Evolutionary conservation across 2,888 invertebrate genomes (phyloP).

Genomic region (Lobophora halterata): DNA sequence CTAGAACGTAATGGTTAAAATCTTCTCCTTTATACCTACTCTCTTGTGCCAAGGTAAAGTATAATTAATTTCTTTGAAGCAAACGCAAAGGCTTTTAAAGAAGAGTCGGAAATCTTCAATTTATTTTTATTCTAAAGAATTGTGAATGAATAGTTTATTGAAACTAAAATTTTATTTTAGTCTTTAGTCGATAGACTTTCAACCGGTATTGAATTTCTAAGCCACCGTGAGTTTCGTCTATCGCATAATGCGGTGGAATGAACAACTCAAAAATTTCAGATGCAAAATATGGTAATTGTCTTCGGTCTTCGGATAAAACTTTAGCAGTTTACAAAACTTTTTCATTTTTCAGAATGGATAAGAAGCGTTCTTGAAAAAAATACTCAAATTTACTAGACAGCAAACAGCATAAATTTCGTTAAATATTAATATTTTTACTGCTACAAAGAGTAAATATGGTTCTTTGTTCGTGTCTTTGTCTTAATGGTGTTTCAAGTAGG

Average conservation of each 20-base stretch:
- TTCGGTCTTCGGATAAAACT: constrained; percentile 3
- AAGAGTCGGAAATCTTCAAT: constrained; percentile 28
- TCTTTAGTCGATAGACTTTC: too few relatives aligned
- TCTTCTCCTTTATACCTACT: constrained; percentile 26
- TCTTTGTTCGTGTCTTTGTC: too few relatives aligned
- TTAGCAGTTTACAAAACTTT: constrained; percentile 1
- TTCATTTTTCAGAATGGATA: neutral
- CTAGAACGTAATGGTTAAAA: constrained; percentile 30
- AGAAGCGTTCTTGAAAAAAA: too few relatives aligned
- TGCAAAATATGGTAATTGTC: constrained; percentile 7
- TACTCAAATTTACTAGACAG: too few relatives aligned
- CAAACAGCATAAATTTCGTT: too few relatives aligned
- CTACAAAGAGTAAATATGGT: too few relatives aligned
- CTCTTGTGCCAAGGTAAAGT: constrained; percentile 37
- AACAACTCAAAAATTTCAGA: constrained; percentile 2
- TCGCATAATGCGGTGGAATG: neutral
- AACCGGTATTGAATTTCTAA: too few relatives aligned
- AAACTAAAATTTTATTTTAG: too few relatives aligned
- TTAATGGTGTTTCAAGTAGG: too few relatives aligned
- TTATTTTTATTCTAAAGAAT: constrained; percentile 32
- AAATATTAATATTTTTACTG: too few relatives aligned
- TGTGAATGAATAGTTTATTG: too few relatives aligned
- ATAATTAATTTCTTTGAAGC: constrained; percentile 31
- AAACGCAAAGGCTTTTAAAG: constrained; percentile 26
- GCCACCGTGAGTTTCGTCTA: neutral